Evolutionary conservation across 1,140 invertebrate genomes (phyloP), one percentile per base, ranked within the genome.

Genomic region (Eulimnadia texana): DNA sequence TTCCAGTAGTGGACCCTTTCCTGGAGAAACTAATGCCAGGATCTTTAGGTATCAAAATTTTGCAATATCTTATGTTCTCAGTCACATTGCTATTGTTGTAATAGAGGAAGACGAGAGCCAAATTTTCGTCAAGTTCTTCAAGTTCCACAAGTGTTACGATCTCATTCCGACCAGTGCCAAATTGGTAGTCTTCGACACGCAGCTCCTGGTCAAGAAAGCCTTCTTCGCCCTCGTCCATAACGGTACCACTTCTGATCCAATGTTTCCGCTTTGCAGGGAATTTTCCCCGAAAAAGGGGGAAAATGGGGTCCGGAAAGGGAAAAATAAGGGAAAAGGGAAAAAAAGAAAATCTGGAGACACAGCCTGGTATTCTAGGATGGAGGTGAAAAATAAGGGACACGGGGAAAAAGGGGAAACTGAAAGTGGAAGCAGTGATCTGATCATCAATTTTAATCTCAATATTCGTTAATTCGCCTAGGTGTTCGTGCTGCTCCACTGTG

Each of bases 191-290:
- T 99, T 99, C 76, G 96, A 99, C 76, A 99, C 94, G n/a, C 89
- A 96, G 71, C 79, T 99, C 28, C 84, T 96, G 58, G 95, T 98
- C 22, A 98, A 97, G 77, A 99, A 98, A 74, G 95, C 95, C 25
- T 99, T 98, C 76, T 98, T 93, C 78, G 96, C 95, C 25, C 80
- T 99, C 52, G 93, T 99, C 62, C 95, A 97, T 73, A 99, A 99
- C 81, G 94, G 93, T 84, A 70, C 82, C 81, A 13, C n/a, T 19
- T 50, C n/a, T n/a, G 29, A 19, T 50, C n/a, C n/a, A n/a, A n/a
- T n/a, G n/a, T n/a, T n/a, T 22, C 24, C 24, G 53, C n/a, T 1
- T 1, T 56, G 19, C 19, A 24, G 16, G 25, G n/a, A n/a, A n/a
- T n/a, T 56, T n/a, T 56, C 33, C 33, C 33, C 16, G 16, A 42